Evolutionary conservation across 2,797 vertebrate genomes (phyloP).

Genomic region (Sebastes wilsoni): DNA sequence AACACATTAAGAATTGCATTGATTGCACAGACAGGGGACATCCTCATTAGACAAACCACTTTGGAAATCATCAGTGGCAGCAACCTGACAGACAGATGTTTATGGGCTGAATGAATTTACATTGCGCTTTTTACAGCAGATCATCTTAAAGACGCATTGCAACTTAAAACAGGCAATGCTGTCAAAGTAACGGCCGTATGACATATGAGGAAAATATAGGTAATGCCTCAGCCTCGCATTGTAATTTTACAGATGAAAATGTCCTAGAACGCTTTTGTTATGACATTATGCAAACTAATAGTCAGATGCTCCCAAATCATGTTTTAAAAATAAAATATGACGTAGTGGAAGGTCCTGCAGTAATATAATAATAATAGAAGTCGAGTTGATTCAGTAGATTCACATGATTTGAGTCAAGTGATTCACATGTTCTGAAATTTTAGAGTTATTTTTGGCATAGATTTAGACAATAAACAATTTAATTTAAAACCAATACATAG

Average conservation of each 20-base stretch:
- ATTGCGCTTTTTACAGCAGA: too few species aligned
- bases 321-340: neutral
- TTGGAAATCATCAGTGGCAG: neutral
- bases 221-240: neutral
- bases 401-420: neutral
- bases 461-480: neutral
- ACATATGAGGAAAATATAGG: neutral
- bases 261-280: neutral
- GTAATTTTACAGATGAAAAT: neutral
- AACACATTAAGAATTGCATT: too few species aligned
- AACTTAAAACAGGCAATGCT: neutral
- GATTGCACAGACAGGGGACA: too few species aligned
- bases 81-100: neutral
- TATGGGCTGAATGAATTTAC: too few species aligned
- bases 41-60: too few species aligned
- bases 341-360: neutral
- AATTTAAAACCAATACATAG: neutral
- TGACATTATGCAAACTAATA: neutral
- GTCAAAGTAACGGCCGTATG: neutral
- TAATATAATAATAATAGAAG: neutral
- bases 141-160: too few species aligned
- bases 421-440: neutral
- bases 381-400: neutral
- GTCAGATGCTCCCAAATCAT: neutral
- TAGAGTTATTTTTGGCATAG: neutral